phyloP scores from a whole-genome alignment of 2,888 invertebrate species.

The Dermolepida albohirtum region DNA sequence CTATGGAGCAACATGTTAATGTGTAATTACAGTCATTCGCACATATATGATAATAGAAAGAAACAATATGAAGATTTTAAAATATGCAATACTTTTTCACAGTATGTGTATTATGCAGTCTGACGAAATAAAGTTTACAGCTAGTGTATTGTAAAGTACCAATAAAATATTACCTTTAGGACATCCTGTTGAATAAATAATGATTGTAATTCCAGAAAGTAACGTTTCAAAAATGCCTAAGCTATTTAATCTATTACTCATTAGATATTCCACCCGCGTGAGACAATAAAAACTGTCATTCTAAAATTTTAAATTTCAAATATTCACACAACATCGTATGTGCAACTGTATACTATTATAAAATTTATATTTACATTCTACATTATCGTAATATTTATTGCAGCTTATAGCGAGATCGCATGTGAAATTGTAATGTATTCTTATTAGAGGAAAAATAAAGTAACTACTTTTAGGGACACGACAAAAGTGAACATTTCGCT shows the following conservation, averaged over 20 bases:
- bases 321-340: constrained; percentile 16
- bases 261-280: constrained; percentile 26
- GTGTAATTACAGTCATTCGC: too few species aligned
- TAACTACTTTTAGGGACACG: constrained; percentile 27
- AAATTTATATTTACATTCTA: constrained; percentile 42
- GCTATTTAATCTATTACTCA: constrained; percentile 10
- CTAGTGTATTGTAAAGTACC: too few species aligned
- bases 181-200: constrained; percentile 28
- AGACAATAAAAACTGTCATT: constrained; percentile 32
- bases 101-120: too few species aligned
- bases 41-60: too few species aligned
- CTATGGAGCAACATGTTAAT: too few species aligned
- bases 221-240: constrained; percentile 16
- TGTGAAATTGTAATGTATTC: constrained; percentile 44
- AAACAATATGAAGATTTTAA: too few species aligned
- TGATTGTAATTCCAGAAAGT: constrained; percentile 17
- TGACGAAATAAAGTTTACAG: too few species aligned
- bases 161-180: constrained; percentile 8
- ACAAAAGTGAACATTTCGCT: constrained; percentile 36
- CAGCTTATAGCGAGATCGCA: constrained; percentile 39
- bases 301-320: constrained; percentile 24
- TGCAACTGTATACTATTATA: constrained; percentile 30
- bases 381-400: constrained; percentile 38
- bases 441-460: constrained; percentile 34
- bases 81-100: too few species aligned